phyloP scores from a whole-genome alignment of 2,888 invertebrate species.

The Acrobasis consociella region DNA sequence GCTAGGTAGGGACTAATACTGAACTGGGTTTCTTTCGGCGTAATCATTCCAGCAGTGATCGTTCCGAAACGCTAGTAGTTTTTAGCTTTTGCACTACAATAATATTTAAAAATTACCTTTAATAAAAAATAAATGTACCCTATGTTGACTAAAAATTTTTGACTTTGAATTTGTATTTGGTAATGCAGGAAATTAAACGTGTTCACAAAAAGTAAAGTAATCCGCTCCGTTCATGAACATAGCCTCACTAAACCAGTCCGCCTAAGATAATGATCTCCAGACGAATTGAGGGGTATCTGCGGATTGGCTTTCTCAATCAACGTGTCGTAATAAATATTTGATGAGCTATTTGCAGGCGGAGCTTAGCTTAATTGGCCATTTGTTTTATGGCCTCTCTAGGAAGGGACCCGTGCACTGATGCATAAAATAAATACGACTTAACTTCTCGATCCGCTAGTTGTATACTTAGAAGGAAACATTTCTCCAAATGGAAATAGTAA shows the following conservation, averaged over 20 bases:
- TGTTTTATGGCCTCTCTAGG: slow-evolving; percentile 5
- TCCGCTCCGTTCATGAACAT: slow-evolving; percentile 21
- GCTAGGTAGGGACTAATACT: too few relatives aligned
- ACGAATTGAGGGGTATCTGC: slow-evolving; percentile 45
- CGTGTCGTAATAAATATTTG: slow-evolving; percentile 60
- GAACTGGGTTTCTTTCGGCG: too few relatives aligned
- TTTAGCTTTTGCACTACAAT: too few relatives aligned
- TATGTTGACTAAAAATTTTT: too few relatives aligned
- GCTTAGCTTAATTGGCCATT: slow-evolving; percentile 34
- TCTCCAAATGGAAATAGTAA: too few relatives aligned
- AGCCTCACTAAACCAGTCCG: slow-evolving; percentile 30
- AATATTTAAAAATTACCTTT: too few relatives aligned
- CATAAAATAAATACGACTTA: slow-evolving; percentile 1
- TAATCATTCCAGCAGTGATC: too few relatives aligned
- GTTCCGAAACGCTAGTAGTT: too few relatives aligned
- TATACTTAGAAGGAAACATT: not conserved
- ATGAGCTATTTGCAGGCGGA: slow-evolving; percentile 48
- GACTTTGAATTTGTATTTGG: too few relatives aligned
- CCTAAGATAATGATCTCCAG: slow-evolving; percentile 54
- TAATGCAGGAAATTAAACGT: not conserved
- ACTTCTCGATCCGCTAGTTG: not conserved
- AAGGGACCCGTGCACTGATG: not conserved
- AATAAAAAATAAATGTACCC: too few relatives aligned
- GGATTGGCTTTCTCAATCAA: slow-evolving; percentile 62
- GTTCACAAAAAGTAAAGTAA: too few relatives aligned